Percentiles rank a stretch among this genome's conserved stretches.
These are phyloP conservation scores for Chelonoidis abingdonii DNA, from an alignment of 2,113 vertebrate species.

Conservation along the genomic window DNA sequence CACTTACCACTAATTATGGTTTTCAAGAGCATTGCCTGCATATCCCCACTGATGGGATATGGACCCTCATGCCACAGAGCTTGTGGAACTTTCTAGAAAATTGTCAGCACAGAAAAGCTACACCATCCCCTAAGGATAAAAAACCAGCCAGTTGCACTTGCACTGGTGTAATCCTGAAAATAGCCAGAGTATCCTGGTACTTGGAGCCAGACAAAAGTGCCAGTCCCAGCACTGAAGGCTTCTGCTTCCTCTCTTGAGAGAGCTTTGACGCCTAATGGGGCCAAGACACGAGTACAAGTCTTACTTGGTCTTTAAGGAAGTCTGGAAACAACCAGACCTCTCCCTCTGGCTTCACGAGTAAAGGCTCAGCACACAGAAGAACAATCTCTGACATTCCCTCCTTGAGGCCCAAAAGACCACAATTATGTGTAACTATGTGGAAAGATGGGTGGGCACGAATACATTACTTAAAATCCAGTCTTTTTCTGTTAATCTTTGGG, in stretches of 20 bases:
- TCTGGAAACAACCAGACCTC: background rate
- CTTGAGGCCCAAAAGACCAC: rapidly evolving
- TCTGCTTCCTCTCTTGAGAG: background rate
- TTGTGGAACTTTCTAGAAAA: background rate
- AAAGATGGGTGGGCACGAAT: background rate
- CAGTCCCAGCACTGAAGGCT: rapidly evolving
- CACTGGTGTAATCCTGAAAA: rapidly evolving
- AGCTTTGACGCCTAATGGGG: rapidly evolving
- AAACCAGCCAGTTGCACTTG: background rate
- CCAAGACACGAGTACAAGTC: background rate
- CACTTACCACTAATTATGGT: background rate
- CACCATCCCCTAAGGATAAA: background rate
- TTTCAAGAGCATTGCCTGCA: background rate
- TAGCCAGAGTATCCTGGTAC: background rate
- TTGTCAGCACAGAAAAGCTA: background rate
- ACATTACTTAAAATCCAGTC: background rate
- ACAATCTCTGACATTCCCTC: background rate
- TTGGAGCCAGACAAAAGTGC: background rate
- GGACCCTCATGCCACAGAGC: rapidly evolving
- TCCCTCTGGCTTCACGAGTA: background rate
- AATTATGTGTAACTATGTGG: background rate
- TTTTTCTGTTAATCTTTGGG: background rate
- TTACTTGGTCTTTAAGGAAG: background rate
- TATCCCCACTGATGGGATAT: background rate
- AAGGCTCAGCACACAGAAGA: background rate